Evolutionary conservation across 1,140 invertebrate genomes (phyloP), one percentile per base, ranked within the genome.

Genomic region (Drosophila saltans): DNA sequence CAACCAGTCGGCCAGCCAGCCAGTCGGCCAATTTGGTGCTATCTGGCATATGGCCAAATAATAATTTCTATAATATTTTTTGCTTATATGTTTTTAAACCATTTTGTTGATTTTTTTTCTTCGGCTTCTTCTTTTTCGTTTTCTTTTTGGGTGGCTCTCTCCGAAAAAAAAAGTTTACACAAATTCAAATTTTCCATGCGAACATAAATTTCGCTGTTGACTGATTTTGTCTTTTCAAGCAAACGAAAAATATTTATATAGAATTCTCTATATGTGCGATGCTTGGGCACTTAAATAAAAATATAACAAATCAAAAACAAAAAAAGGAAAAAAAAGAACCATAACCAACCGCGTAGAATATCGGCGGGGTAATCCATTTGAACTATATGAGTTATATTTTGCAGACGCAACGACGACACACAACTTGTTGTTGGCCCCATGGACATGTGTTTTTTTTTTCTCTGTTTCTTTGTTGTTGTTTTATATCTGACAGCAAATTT

Each of bases 341-440:
- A 45, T 16, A 7, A 45, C 45, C 45, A 52, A 52, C 21, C 45
- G 45, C 45, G 45, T 26, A 52, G 21, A 52, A 52, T 52, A 73
- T 40, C 39, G 56, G 52, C 45, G 55, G 59, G 41, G 21, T 24
- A 59, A 78, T 78, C 68, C 72, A 82, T 75, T 75, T 69, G 72
- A 80, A 83, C 80, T 83, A 80, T 83, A 80, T 84, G 81, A 83
- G 71, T 77, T 83, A 83, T 84, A 83, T 55, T 78, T 83, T 70
- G 80, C 81, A 83, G 81, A 83, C 81, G 68, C 64, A 43, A 71
- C 77, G 81, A 73, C 81, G 81, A 83, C 81, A 83, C 62, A 70
- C 80, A 75, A 64, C 73, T 71, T 61, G 75, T 76, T 77, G 62
- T 70, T 67, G 30, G 48, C 21, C 55, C 40, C 55, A 41, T 45